phyloP scores from a whole-genome alignment of 1,140 invertebrate genomes.

The Lordiphosa clarofinis region DNA sequence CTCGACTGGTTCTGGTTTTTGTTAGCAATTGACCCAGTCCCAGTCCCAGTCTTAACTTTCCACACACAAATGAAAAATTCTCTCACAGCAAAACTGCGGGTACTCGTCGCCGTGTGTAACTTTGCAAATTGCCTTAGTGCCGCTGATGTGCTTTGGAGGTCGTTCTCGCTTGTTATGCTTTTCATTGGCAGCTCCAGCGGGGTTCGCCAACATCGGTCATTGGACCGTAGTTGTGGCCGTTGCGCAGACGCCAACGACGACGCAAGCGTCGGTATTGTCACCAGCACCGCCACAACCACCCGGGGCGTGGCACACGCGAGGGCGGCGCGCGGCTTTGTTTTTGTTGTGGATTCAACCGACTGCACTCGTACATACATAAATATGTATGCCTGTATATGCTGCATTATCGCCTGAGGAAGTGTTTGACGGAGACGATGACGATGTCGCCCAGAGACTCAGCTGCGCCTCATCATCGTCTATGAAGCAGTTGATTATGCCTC shows the following conservation, averaged over 20 bases:
- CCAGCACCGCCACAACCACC: constrained; percentile 24
- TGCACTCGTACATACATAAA: constrained; percentile 8
- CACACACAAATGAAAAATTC: constrained; percentile 52
- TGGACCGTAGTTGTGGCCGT: constrained; percentile 53
- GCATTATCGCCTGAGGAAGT: constrained; percentile 64
- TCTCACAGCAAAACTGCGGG: background rate
- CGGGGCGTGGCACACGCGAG: constrained; percentile 56
- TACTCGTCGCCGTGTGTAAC: constrained; percentile 26
- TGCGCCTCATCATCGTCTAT: constrained; percentile 3
- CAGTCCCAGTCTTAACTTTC: constrained; percentile 58
- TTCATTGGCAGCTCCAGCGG: constrained; percentile 42
- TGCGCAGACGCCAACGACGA: constrained; percentile 26
- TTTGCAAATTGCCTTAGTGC: constrained; percentile 53
- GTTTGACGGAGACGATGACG: constrained; percentile 49
- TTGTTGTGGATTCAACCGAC: constrained; percentile 19
- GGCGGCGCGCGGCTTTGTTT: constrained; percentile 34
- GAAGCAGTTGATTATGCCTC: background rate
- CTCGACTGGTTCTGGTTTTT: constrained; percentile 44
- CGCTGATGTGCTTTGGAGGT: constrained; percentile 57
- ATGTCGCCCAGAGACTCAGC: constrained; percentile 24
- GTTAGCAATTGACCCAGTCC: constrained; percentile 55
- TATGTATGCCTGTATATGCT: constrained; percentile 11
- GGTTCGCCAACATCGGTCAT: constrained; percentile 59
- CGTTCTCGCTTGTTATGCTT: constrained; percentile 69
- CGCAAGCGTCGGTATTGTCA: constrained; percentile 19